A percentile compares a stretch with the other conserved stretches of the same genome.
Conservation (phyloP, 2,113 vertebrate species). For the Emberiza fucata region DNA sequence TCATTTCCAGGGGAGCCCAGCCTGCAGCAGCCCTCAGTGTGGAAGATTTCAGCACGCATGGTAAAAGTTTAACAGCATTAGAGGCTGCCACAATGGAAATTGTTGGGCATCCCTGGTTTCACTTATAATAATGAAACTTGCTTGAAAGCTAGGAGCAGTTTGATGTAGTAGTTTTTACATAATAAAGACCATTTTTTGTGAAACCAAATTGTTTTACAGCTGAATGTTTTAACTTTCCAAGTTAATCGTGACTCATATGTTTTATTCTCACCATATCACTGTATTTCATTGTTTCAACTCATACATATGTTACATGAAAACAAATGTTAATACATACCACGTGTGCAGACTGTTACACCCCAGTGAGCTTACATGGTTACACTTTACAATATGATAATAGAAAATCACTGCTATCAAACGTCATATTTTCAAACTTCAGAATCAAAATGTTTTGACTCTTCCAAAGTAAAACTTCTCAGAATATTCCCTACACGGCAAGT, state of each 20-base stretch:
- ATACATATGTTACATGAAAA: neutral
- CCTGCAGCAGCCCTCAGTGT: neutral
- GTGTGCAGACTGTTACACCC: neutral
- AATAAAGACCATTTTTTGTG: neutral
- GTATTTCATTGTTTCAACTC: constrained; percentile 11
- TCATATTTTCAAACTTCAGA: neutral
- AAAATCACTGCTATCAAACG: neutral
- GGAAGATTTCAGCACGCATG: neutral
- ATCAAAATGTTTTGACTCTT: neutral
- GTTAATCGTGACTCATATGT: neutral
- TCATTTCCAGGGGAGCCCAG: neutral
- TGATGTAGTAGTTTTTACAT: constrained; percentile 34
- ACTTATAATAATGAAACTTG: constrained; percentile 34
- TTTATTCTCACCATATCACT: neutral
- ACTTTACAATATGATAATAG: neutral
- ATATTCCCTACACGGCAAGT: neutral
- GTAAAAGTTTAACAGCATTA: constrained; percentile 14
- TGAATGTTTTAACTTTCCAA: neutral
- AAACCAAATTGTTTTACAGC: neutral
- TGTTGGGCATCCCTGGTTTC: constrained; percentile 34
- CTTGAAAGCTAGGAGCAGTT: constrained; percentile 39
- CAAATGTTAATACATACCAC: constrained; percentile 7
- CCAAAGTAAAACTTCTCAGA: neutral
- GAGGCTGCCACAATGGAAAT: constrained; percentile 36
- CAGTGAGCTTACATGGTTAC: neutral